These are phyloP conservation scores for Platyscapa corneri DNA, from an alignment of 1,140 invertebrate genomes.

Conservation along the genomic window DNA sequence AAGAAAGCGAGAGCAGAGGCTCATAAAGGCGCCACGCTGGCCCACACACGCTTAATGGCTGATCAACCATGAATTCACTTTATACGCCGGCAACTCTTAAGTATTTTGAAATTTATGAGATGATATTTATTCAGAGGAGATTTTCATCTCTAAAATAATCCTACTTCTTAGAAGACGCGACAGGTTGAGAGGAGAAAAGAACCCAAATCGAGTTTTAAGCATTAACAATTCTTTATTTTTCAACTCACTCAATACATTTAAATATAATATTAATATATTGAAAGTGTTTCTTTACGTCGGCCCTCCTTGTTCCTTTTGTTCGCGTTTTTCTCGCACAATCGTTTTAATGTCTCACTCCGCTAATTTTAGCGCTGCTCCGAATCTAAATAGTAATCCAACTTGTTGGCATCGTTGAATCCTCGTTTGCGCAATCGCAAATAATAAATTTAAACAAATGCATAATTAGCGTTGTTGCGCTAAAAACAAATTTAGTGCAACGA, in stretches of 20 bases:
- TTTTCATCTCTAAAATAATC: slow-evolving; percentile 45
- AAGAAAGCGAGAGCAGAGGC: neutral
- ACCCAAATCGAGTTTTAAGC: slow-evolving; percentile 2
- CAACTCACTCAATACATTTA: neutral
- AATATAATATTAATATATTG: slow-evolving; percentile 9
- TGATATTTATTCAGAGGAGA: slow-evolving; percentile 40
- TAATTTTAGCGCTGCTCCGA: neutral
- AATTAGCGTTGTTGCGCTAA: no score
- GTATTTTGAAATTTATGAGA: slow-evolving; percentile 47
- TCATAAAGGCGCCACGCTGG: slow-evolving; percentile 33
- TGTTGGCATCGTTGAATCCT: no score
- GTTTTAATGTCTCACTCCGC: no score
- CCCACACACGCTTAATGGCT: slow-evolving; percentile 47
- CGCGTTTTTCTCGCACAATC: no score
- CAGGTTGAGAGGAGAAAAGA: slow-evolving; percentile 23
- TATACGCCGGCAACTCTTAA: slow-evolving; percentile 40
- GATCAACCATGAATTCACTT: slow-evolving; percentile 51
- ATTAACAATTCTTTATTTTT: neutral
- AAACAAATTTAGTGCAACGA: no score
- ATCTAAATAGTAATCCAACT: neutral
- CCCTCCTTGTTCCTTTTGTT: no score
- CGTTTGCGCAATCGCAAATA: no score
- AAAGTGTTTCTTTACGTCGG: neutral
- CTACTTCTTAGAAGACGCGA: slow-evolving; percentile 16
- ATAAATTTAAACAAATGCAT: no score